Percentiles rank a stretch among this genome's conserved stretches.
These are phyloP conservation scores for Fundulus diaphanus DNA, from an alignment of 2,797 vertebrate genomes.

Conservation along the genomic window DNA sequence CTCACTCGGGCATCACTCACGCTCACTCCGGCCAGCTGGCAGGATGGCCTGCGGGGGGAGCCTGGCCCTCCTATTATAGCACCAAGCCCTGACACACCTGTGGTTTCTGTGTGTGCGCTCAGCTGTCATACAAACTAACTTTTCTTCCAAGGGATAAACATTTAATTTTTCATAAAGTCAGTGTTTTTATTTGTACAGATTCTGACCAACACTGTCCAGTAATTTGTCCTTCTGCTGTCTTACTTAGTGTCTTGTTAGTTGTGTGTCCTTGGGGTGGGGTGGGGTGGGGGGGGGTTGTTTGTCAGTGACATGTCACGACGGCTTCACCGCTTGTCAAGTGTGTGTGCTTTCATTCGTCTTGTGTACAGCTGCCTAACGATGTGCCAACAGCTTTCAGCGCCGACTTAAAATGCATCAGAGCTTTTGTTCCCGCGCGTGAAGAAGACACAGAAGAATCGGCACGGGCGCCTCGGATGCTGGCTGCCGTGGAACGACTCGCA, in stretches of 20 bases:
- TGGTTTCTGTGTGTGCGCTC: slow-evolving; percentile 48
- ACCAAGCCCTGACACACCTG: slow-evolving; percentile 74
- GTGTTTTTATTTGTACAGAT: slow-evolving; percentile 23
- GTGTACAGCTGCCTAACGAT: slow-evolving; percentile 66
- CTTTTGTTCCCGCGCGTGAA: slow-evolving; percentile 40
- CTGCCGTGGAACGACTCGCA: slow-evolving; percentile 48
- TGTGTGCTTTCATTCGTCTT: slow-evolving; percentile 51
- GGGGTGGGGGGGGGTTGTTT: slow-evolving; percentile 37
- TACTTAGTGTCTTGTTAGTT: slow-evolving; percentile 41
- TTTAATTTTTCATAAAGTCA: slow-evolving; percentile 15
- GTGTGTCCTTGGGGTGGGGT: slow-evolving; percentile 52
- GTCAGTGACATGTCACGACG: slow-evolving; percentile 56
- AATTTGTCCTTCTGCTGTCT: slow-evolving; percentile 37
- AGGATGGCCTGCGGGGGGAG: slow-evolving; percentile 71
- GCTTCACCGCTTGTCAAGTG: slow-evolving; percentile 55
- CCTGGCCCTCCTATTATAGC: slow-evolving; percentile 74
- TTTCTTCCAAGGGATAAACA: slow-evolving; percentile 17
- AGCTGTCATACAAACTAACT: slow-evolving; percentile 57
- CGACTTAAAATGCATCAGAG: slow-evolving; percentile 63
- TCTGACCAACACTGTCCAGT: slow-evolving; percentile 30
- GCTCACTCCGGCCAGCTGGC: slow-evolving; percentile 74
- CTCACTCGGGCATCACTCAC: slow-evolving; percentile 76
- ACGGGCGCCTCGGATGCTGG: slow-evolving; percentile 17
- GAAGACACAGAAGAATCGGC: slow-evolving; percentile 32
- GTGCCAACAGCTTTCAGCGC: slow-evolving; percentile 65